Conservation (phyloP, 2,888 invertebrate genomes). For the Epinotia nisella region DNA sequence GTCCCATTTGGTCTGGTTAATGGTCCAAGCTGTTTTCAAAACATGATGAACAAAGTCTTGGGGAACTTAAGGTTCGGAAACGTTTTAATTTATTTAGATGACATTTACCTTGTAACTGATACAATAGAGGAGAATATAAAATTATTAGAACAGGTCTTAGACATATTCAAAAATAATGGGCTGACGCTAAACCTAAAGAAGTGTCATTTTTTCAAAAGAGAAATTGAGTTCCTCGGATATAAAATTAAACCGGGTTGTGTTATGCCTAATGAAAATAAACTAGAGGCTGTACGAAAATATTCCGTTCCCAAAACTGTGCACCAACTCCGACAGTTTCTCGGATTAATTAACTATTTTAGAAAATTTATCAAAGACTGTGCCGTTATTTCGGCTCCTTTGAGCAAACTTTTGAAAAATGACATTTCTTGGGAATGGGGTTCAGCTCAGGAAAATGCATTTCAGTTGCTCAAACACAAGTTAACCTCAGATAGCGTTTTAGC, state of each 20-base stretch:
- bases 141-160: conserved; percentile 38
- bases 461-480: conserved; percentile 34
- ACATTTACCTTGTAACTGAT: conserved; percentile 36
- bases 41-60: conserved; percentile 41
- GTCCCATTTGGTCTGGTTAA: conserved; percentile 48
- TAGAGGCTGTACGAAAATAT: conserved; percentile 48
- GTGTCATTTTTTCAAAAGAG: conserved; percentile 49
- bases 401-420: conserved; percentile 50
- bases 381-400: conserved; percentile 49
- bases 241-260: conserved; percentile 44
- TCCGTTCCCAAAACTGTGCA: conserved; percentile 48
- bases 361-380: conserved; percentile 56
- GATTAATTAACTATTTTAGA: conserved; percentile 53
- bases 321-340: conserved; percentile 50
- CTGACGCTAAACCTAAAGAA: conserved; percentile 53
- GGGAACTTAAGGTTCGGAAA: conserved; percentile 44
- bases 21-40: conserved; percentile 43
- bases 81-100: conserved; percentile 26
- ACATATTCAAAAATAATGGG: conserved; percentile 46
- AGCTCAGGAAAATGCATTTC: conserved; percentile 41
- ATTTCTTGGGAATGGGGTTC: conserved; percentile 43
- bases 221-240: conserved; percentile 51
- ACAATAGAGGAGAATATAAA: conserved; percentile 42
- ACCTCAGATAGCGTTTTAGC: conserved; percentile 8
- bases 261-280: conserved; percentile 47